Evolutionary conservation across 1,140 invertebrate species (phyloP).

Genomic region (Cotesia chilonis): DNA sequence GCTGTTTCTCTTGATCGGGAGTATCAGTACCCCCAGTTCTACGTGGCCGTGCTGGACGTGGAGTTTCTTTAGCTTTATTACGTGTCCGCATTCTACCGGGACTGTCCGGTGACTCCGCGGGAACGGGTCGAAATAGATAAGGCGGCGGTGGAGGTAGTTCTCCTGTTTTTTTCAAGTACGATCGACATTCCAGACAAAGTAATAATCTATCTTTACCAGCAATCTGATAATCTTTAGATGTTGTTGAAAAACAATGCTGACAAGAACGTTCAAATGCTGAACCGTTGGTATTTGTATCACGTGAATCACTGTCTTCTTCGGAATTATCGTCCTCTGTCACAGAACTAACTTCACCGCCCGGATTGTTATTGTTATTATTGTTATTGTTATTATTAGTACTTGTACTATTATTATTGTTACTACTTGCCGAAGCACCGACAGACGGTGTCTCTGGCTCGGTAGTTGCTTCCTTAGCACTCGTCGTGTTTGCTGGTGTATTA

Average conservation of each 20-base stretch:
- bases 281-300: constrained; percentile 72
- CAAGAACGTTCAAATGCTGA: constrained; percentile 56
- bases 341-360: constrained; percentile 81
- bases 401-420: constrained; percentile 29
- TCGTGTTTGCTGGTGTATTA: constrained; percentile 59
- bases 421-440: constrained; percentile 42
- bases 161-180: constrained; percentile 85
- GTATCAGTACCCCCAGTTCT: constrained; percentile 77
- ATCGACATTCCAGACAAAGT: constrained; percentile 83
- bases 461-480: constrained; percentile 45
- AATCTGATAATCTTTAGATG: constrained; percentile 72
- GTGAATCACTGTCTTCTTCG: constrained; percentile 92
- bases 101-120: constrained; percentile 79
- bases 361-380: constrained; percentile 51
- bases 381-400: constrained; percentile 20
- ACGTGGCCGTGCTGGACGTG: constrained; percentile 71
- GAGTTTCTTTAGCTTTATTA: constrained; percentile 82
- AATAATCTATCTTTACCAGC: constrained; percentile 80
- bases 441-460: constrained; percentile 55
- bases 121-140: constrained; percentile 78
- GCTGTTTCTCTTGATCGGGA: constrained; percentile 73
- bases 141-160: constrained; percentile 75
- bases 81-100: constrained; percentile 88
- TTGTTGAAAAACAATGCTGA: constrained; percentile 72
- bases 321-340: constrained; percentile 94